Base-by-base conservation (phyloP, 1,140 invertebrate species). In the Pseudomyrmex pallidus region DNA sequence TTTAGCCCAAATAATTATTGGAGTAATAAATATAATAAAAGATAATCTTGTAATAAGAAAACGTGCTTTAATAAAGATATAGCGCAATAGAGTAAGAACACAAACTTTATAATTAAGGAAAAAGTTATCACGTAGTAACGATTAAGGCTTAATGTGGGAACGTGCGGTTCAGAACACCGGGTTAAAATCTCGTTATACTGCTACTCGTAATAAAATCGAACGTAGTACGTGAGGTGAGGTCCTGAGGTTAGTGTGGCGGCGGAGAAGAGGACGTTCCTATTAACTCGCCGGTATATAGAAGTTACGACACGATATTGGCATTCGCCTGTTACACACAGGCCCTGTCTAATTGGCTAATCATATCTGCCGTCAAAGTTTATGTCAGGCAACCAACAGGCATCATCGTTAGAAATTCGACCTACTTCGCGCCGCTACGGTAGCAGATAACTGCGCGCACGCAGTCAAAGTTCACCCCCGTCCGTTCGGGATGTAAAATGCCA, bases 281-380 rank as follows among this genome's bases (percentile, higher is more conserved):
- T 80, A 80, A 80, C 66, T 80, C 76, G 54, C 20, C 66, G 54
- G n/a, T 80, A 35, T 80, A 35, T 35, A n/a, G 76, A 70, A 80
- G 76, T 80, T 80, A 80, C 66, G 76, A 80, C 76, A 72, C 56
- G 66, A 80, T 74, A 82, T 73, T 74, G 80, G 80, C 80, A 82
- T 59, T 82, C 70, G 80, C 62, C 25, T 80, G 59, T 73, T 63
- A 62, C 80, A 74, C 61, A 64, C 80, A 48, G 57, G 62, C 52
- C 52, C 35, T 44, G 50, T 74, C 73, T 83, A 83, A 83, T 83
- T 83, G 82, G 82, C 62, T 83, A 83, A 83, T 83, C 82, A 76
- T 76, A 83, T 83, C 72, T 77, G 62, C 61, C 82, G 72, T 83
- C 73, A 83, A 83, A 83, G 82, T 76, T 83, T 76, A 76, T 76